Percentiles rank a stretch among this genome's conserved stretches.
Evolutionary conservation across 2,888 invertebrate species (phyloP).

Genomic region (Apoderus coryli): DNA sequence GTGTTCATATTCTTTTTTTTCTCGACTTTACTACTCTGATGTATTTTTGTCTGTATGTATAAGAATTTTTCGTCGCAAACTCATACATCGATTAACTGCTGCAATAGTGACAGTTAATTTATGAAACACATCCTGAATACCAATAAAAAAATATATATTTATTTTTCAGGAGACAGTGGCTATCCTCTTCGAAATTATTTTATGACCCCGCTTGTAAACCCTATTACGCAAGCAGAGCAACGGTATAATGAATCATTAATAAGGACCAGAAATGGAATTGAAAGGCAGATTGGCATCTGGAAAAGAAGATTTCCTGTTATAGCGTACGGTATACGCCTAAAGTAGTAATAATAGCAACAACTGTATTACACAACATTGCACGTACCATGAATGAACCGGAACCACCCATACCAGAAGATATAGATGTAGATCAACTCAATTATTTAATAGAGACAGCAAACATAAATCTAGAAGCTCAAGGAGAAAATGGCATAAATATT

Average conservation of each 20-base stretch:
- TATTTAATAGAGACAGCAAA: conserved; percentile 9
- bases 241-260: conserved; percentile 19
- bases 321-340: conserved; percentile 13
- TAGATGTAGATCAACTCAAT: conserved; percentile 10
- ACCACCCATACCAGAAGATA: conserved; percentile 11
- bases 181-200: conserved; percentile 13
- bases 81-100: too few relatives aligned
- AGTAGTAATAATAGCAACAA: conserved; percentile 16
- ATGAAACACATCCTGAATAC: too few relatives aligned
- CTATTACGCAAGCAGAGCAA: conserved; percentile 12
- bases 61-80: too few relatives aligned
- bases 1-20: too few relatives aligned
- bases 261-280: conserved; percentile 15
- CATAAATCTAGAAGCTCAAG: too few relatives aligned
- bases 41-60: too few relatives aligned
- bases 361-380: conserved; percentile 18
- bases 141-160: too few relatives aligned
- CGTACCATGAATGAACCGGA: conserved; percentile 10
- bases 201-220: conserved; percentile 17
- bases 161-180: conserved; percentile 16
- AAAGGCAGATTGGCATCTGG: conserved; percentile 16
- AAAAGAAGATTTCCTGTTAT: conserved; percentile 17
- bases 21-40: too few relatives aligned
- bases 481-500: too few relatives aligned
- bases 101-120: too few relatives aligned